Conservation (phyloP, 1,140 invertebrate species). For the Oscheius sp. region DNA sequence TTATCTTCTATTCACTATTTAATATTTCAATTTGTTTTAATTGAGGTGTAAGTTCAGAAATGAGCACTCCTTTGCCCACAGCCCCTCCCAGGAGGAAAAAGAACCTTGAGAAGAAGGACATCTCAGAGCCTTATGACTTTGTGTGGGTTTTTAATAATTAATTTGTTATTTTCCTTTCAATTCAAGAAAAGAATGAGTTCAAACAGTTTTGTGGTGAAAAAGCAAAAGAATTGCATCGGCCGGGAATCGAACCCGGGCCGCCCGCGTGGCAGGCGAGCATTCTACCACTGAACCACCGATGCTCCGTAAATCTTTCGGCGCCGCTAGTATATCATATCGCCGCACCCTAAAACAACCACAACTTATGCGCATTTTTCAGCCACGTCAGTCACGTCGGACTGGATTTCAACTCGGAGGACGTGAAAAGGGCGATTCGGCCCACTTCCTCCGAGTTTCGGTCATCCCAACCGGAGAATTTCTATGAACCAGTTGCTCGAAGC, state of each 20-base stretch:
- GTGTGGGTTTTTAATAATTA: background rate
- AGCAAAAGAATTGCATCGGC: constrained; percentile 62
- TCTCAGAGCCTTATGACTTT: constrained; percentile 1
- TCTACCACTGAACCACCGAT: constrained; percentile 86
- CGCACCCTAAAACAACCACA: too few relatives aligned
- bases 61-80: too few relatives aligned
- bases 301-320: too few relatives aligned
- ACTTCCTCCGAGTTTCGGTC: background rate
- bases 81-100: background rate
- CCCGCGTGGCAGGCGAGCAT: constrained; percentile 87
- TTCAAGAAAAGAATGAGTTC: too few relatives aligned
- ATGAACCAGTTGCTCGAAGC: background rate
- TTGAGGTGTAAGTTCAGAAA: too few relatives aligned
- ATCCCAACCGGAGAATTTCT: background rate
- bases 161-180: too few relatives aligned
- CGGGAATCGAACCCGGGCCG: constrained; percentile 84
- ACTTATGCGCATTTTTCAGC: background rate
- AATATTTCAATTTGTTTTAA: too few relatives aligned
- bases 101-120: background rate
- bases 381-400: background rate
- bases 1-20: too few relatives aligned
- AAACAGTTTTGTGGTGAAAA: too few relatives aligned
- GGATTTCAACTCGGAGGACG: background rate
- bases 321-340: too few relatives aligned
- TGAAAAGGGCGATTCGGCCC: background rate